phyloP scores from a whole-genome alignment of 2,113 vertebrate genomes.

The Fregetta grallaria region DNA sequence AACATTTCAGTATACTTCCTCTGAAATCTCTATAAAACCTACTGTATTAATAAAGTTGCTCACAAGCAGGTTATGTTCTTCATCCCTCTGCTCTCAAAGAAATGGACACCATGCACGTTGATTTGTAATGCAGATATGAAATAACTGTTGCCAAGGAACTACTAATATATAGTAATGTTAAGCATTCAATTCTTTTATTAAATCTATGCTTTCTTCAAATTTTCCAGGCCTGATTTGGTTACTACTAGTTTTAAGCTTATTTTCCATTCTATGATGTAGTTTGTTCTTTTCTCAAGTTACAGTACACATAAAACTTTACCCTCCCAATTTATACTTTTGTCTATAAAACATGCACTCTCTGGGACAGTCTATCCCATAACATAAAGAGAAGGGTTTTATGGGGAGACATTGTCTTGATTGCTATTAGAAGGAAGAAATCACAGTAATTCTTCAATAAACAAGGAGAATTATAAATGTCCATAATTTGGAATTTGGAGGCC shows the following conservation, averaged over 20 bases:
- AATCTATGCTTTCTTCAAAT: neutral
- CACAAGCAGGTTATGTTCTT: neutral
- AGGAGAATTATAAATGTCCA: neutral
- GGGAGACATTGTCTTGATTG: neutral
- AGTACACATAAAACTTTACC: neutral
- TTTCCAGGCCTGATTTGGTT: neutral
- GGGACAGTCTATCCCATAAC: neutral
- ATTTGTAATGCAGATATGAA: neutral
- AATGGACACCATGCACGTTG: neutral
- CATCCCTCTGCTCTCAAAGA: neutral
- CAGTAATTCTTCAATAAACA: neutral
- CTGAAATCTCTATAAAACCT: neutral
- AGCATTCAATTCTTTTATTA: neutral
- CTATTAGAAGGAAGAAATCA: neutral
- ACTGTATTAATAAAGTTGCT: neutral
- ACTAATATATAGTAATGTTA: neutral
- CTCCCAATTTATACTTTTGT: neutral
- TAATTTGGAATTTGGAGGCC: neutral
- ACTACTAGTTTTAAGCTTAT: neutral
- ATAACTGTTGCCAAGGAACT: neutral
- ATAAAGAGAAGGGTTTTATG: neutral
- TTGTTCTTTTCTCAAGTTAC: neutral
- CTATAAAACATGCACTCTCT: neutral
- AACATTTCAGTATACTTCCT: neutral
- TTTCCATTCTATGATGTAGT: neutral